Percentiles rank a stretch among this genome's conserved stretches.
These are phyloP conservation scores for Scylla paramamosain DNA, from an alignment of 1,140 invertebrate species.

Conservation along the genomic window DNA sequence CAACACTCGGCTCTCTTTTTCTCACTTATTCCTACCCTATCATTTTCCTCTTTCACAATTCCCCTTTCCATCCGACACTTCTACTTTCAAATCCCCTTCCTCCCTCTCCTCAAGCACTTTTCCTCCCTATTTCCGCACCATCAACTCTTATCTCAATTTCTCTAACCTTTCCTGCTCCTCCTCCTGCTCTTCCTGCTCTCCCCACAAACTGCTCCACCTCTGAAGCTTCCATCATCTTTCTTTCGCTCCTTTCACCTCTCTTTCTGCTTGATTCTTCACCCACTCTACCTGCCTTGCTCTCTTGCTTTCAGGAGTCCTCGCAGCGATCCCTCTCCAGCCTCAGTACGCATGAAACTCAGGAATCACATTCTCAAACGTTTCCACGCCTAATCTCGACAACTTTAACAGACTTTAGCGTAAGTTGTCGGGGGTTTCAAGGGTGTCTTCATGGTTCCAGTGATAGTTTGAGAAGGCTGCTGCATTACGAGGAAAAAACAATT, in stretches of 20 bases:
- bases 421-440: too few species aligned
- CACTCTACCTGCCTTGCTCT: not conserved
- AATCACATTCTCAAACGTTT: too few species aligned
- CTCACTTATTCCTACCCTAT: too few species aligned
- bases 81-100: not conserved
- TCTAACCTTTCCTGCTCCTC: not conserved
- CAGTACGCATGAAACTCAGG: too few species aligned
- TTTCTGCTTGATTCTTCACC: not conserved
- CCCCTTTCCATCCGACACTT: not conserved
- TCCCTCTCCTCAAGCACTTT: not conserved
- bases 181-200: not conserved
- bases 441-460: too few species aligned
- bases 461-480: too few species aligned
- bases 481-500: too few species aligned
- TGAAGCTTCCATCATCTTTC: not conserved
- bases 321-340: too few species aligned
- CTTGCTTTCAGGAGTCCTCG: not conserved
- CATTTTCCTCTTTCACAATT: not conserved
- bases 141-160: conserved; percentile 13
- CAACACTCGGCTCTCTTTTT: too few species aligned
- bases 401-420: too few species aligned
- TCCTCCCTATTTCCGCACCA: conserved; percentile 18
- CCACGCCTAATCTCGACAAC: too few species aligned
- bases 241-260: not conserved
- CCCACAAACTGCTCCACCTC: not conserved